These are phyloP conservation scores for Morpho helenor DNA, from an alignment of 2,888 invertebrate species.

Conservation along the genomic window DNA sequence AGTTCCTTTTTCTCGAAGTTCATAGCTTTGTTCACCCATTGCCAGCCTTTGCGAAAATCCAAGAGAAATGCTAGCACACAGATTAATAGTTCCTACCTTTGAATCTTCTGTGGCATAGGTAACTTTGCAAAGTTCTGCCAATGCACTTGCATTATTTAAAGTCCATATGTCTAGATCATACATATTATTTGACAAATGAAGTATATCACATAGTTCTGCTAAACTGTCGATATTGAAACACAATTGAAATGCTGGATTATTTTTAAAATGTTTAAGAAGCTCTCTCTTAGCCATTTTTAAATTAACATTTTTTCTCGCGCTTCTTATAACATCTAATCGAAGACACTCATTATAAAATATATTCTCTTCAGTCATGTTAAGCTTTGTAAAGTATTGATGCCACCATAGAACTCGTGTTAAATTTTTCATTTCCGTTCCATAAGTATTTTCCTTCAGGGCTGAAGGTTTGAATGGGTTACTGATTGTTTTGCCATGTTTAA, in stretches of 20 bases:
- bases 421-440: slow-evolving; percentile 79
- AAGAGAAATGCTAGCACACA: slow-evolving; percentile 84
- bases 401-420: slow-evolving; percentile 85
- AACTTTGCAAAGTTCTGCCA: slow-evolving; percentile 88
- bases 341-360: slow-evolving; percentile 76
- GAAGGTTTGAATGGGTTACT: slow-evolving; percentile 78
- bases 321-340: slow-evolving; percentile 83
- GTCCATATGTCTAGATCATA: slow-evolving; percentile 81
- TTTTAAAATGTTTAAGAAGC: slow-evolving; percentile 83
- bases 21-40: slow-evolving; percentile 77
- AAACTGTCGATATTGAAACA: slow-evolving; percentile 59
- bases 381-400: slow-evolving; percentile 82
- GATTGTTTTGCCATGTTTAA: slow-evolving; percentile 65
- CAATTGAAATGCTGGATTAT: slow-evolving; percentile 73
- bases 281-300: slow-evolving; percentile 85
- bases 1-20: slow-evolving; percentile 83
- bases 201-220: slow-evolving; percentile 69
- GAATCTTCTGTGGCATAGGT: slow-evolving; percentile 82
- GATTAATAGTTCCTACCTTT: slow-evolving; percentile 82
- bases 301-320: slow-evolving; percentile 90
- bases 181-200: slow-evolving; percentile 72
- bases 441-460: slow-evolving; percentile 65
- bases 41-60: slow-evolving; percentile 83
- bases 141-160: slow-evolving; percentile 82
- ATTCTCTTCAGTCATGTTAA: slow-evolving; percentile 72